These are phyloP conservation scores for Hyperopisus bebe DNA, from an alignment of 2,113 vertebrate species.

Conservation along the genomic window DNA sequence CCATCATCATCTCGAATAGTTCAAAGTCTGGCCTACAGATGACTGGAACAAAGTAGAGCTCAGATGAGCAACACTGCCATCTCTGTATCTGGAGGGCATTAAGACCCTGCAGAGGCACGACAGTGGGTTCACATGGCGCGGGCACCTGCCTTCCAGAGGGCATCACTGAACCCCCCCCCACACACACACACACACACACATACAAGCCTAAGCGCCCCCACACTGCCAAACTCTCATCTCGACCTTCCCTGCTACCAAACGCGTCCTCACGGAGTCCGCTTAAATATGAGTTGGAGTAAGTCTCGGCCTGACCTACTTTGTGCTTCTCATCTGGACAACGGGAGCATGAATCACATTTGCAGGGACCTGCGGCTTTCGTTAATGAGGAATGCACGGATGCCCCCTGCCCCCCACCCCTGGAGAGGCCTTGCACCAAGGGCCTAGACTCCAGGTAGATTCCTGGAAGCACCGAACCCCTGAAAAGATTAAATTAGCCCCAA, in stretches of 20 bases:
- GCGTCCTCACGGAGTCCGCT: background rate
- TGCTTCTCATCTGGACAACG: background rate
- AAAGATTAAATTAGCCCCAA: background rate
- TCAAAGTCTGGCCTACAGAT: background rate
- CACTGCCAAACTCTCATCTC: background rate
- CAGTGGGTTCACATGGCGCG: background rate
- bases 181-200: background rate
- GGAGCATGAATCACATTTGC: background rate
- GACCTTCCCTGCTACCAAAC: background rate
- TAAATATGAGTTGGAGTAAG: background rate
- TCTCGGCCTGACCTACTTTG: constrained; percentile 20
- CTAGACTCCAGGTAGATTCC: background rate
- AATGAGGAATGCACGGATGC: background rate
- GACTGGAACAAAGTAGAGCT: background rate
- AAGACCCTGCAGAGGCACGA: background rate
- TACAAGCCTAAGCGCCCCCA: background rate
- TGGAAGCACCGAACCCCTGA: background rate
- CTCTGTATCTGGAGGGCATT: background rate
- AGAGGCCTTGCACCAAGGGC: background rate
- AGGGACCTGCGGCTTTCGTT: background rate
- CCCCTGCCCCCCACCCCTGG: background rate
- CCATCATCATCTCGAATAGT: background rate
- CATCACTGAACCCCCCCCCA: background rate
- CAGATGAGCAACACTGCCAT: background rate
- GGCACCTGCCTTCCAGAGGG: background rate